These are phyloP conservation scores for Apis dorsata DNA, from an alignment of 1,140 invertebrate genomes.

Conservation along the genomic window DNA sequence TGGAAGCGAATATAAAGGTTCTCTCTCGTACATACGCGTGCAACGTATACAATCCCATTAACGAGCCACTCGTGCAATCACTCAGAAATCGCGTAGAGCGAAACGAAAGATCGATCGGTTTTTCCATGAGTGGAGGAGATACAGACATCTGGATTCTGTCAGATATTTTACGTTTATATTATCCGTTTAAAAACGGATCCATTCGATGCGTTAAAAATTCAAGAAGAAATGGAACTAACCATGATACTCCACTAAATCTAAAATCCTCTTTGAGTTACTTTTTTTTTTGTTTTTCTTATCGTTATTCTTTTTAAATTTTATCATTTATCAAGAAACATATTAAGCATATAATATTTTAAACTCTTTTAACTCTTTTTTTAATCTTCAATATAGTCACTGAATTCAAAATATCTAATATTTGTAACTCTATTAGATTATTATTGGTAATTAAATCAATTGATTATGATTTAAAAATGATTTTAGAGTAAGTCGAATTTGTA, in stretches of 20 bases:
- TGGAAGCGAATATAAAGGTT: constrained; percentile 11
- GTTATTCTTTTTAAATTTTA: background rate
- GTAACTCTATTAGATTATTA: no score
- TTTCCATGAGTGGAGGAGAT: background rate
- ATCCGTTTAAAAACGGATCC: background rate
- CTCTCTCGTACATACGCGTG: background rate
- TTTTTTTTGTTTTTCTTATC: no score
- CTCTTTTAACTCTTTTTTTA: no score
- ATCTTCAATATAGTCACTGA: no score
- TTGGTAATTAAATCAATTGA: no score
- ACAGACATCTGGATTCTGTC: constrained; percentile 13
- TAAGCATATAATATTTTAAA: no score
- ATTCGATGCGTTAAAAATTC: constrained; percentile 6
- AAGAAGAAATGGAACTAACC: background rate
- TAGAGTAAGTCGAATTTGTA: no score
- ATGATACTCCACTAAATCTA: no score
- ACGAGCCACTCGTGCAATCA: constrained; percentile 14
- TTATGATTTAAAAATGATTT: no score
- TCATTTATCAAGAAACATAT: no score
- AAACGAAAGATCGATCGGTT: background rate
- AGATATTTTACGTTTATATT: constrained; percentile 16
- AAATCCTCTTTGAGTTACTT: no score
- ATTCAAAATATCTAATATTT: no score
- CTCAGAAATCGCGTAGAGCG: constrained; percentile 3
- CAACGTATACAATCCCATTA: constrained; percentile 23